These are phyloP conservation scores for Danio tinwini DNA, from an alignment of 2,797 vertebrate genomes.

Conservation along the genomic window DNA sequence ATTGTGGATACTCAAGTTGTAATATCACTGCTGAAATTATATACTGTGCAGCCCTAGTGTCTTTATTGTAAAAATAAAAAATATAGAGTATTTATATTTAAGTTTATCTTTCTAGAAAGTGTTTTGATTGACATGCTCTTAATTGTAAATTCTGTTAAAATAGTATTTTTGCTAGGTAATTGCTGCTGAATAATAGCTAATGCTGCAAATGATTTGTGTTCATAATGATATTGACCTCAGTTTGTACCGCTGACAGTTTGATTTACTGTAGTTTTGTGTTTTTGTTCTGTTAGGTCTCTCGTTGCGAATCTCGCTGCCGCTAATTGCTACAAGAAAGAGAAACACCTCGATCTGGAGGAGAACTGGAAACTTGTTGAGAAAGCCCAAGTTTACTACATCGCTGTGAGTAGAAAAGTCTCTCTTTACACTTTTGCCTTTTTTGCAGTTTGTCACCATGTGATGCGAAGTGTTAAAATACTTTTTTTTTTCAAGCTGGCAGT, in stretches of 20 bases:
- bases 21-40: too few species aligned
- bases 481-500: constrained; percentile 11
- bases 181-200: neutral
- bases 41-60: too few species aligned
- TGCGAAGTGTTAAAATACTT: constrained; percentile 17
- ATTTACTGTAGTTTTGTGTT: constrained; percentile 25
- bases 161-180: neutral
- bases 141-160: too few species aligned
- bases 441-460: neutral
- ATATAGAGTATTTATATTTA: neutral
- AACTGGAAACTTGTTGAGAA: constrained; percentile 97
- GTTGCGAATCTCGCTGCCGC: constrained; percentile 96
- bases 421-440: constrained; percentile 6
- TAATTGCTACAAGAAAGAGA: constrained; percentile 97
- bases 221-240: neutral
- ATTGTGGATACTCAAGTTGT: too few species aligned
- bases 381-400: constrained; percentile 96
- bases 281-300: constrained; percentile 85
- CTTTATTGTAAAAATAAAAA: too few species aligned
- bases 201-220: neutral
- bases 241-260: neutral
- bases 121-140: neutral
- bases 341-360: constrained; percentile 94
- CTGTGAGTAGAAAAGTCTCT: constrained; percentile 83
- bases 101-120: neutral